Conservation (phyloP, 2,113 vertebrate species). For the Porphyrio hochstetteri region DNA sequence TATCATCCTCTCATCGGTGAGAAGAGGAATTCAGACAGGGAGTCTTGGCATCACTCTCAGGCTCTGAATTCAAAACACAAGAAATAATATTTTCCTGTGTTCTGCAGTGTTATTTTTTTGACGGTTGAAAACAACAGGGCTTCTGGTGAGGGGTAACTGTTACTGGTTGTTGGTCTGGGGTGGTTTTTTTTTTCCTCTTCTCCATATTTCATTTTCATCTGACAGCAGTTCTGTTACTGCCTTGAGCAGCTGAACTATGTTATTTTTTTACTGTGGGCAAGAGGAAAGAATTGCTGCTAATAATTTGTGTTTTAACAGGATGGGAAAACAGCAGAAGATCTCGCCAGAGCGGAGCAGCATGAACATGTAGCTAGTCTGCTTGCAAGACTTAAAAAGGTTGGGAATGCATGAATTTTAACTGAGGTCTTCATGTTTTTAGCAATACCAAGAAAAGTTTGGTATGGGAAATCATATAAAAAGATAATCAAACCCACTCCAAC, state of each 20-base stretch:
- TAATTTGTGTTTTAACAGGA: constrained; percentile 79
- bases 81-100: not conserved
- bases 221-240: not conserved
- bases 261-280: not conserved
- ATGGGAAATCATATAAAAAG: not conserved
- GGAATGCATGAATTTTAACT: not conserved
- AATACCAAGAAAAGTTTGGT: not conserved
- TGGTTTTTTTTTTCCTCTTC: not conserved
- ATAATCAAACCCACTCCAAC: not conserved
- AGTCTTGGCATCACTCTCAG: not conserved
- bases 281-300: not conserved
- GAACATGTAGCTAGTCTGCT: constrained; percentile 85
- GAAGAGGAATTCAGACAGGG: not conserved
- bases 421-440: not conserved
- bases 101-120: not conserved
- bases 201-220: not conserved
- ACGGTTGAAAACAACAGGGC: not conserved
- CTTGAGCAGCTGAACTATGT: not conserved
- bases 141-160: not conserved
- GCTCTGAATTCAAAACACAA: not conserved
- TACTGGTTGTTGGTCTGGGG: not conserved
- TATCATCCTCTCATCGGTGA: not conserved
- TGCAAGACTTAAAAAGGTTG: constrained; percentile 91
- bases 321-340: constrained; percentile 92
- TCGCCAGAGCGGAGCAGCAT: constrained; percentile 86